Evolutionary conservation across 2,888 invertebrate genomes (phyloP).

Genomic region (Gonocerus acuteangulatus): DNA sequence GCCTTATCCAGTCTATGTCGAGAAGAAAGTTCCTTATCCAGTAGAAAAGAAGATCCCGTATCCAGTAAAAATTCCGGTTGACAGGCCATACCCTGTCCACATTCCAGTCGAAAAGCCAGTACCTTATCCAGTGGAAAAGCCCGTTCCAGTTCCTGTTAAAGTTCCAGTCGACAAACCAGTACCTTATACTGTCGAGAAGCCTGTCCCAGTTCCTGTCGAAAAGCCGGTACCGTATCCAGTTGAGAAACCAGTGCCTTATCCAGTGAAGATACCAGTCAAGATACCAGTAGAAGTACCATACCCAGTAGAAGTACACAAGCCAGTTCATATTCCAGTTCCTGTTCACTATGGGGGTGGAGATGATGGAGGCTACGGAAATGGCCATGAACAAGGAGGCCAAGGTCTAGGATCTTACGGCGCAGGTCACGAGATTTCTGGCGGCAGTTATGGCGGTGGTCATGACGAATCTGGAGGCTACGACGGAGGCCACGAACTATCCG

Average conservation of each 20-base stretch:
- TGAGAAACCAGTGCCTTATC: slow-evolving; percentile 36
- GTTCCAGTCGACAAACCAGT: slow-evolving; percentile 38
- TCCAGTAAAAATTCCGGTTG: slow-evolving; percentile 60
- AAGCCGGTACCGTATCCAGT: slow-evolving; percentile 37
- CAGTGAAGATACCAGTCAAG: slow-evolving; percentile 41
- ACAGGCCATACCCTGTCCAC: slow-evolving; percentile 67
- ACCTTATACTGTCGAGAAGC: slow-evolving; percentile 50
- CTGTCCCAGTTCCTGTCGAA: slow-evolving; percentile 39
- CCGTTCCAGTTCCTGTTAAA: slow-evolving; percentile 39
- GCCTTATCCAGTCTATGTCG: slow-evolving; percentile 67
- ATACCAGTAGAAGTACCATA: slow-evolving; percentile 35
- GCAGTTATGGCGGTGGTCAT: not conserved
- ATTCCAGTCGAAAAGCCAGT: slow-evolving; percentile 63
- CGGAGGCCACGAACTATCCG: not conserved
- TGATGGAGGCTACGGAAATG: not conserved
- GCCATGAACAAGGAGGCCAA: not conserved
- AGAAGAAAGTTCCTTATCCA: slow-evolving; percentile 61
- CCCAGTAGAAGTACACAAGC: slow-evolving; percentile 34
- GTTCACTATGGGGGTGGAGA: too few species aligned
- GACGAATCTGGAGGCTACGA: not conserved
- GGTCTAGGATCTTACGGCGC: not conserved
- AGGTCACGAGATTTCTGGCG: not conserved
- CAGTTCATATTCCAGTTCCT: slow-evolving; percentile 31
- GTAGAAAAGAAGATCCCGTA: slow-evolving; percentile 59
- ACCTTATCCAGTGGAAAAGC: slow-evolving; percentile 42